phyloP scores from a whole-genome alignment of 1,140 invertebrate species.

The Trichonephila clavata region DNA sequence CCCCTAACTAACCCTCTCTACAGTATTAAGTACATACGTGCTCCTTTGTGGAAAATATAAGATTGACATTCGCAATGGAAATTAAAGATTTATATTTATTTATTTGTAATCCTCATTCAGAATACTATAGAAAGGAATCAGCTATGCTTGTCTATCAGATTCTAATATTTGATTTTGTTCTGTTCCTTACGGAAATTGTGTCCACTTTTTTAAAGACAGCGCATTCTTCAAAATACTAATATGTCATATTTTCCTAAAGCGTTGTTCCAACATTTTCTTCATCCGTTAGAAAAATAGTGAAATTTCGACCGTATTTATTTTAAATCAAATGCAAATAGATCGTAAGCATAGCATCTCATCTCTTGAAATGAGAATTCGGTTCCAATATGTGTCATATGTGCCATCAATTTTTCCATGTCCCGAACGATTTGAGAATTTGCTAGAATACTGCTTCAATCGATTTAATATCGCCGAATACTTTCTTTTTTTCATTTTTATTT shows the following conservation, averaged over 20 bases:
- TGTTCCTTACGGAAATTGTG: too few relatives aligned
- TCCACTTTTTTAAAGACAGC: not conserved
- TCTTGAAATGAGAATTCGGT: constrained; percentile 1
- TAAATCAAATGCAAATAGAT: constrained; percentile 3
- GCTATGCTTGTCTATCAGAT: too few relatives aligned
- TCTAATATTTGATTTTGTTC: too few relatives aligned
- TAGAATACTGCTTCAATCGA: not conserved
- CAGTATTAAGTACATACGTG: too few relatives aligned
- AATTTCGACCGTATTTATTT: not conserved
- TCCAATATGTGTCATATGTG: not conserved
- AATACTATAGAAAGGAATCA: too few relatives aligned
- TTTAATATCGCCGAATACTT: constrained; percentile 17
- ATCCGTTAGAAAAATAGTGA: not conserved
- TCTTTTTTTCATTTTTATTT: not conserved
- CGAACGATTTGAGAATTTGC: not conserved
- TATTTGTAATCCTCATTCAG: too few relatives aligned
- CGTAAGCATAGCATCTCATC: not conserved
- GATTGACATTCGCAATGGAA: too few relatives aligned
- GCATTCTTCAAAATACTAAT: not conserved
- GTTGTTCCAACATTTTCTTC: too few relatives aligned
- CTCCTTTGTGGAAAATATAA: too few relatives aligned
- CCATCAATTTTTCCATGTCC: not conserved
- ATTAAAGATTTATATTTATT: too few relatives aligned
- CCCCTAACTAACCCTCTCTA: too few relatives aligned
- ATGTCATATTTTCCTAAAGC: not conserved